Percentiles rank a stretch among this genome's conserved stretches.
These are phyloP conservation scores for Esperia sulphurella DNA, from an alignment of 2,888 invertebrate species.

Conservation along the genomic window DNA sequence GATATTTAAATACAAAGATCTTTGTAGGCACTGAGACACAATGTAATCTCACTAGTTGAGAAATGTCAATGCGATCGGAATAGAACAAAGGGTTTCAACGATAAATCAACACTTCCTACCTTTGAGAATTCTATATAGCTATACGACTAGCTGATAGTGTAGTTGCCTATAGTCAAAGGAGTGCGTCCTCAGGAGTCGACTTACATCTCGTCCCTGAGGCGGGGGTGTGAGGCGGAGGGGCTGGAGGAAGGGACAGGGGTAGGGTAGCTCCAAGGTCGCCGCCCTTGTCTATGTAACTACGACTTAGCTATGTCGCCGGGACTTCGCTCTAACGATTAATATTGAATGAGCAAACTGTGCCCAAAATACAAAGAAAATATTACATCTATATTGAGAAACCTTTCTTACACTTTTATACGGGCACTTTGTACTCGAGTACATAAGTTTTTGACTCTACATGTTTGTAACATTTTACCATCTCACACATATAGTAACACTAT, in stretches of 20 bases:
- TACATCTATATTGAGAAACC: too few relatives aligned
- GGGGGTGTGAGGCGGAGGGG: constrained; percentile 15
- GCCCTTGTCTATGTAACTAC: constrained; percentile 65
- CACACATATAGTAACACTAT: too few relatives aligned
- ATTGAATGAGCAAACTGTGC: constrained; percentile 34
- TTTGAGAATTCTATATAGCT: neutral
- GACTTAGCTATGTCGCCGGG: constrained; percentile 63
- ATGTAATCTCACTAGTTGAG: neutral
- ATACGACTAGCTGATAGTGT: neutral
- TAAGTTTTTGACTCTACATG: too few relatives aligned
- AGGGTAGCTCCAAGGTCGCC: constrained; percentile 63
- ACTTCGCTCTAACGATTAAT: constrained; percentile 55
- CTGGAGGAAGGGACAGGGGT: constrained; percentile 15
- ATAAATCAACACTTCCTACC: neutral
- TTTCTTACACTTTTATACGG: too few relatives aligned
- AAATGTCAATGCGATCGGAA: neutral
- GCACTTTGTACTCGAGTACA: too few relatives aligned
- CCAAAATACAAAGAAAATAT: neutral
- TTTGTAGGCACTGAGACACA: neutral
- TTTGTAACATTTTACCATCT: too few relatives aligned
- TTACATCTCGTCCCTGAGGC: constrained; percentile 50
- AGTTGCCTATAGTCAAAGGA: constrained; percentile 43
- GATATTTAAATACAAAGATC: too few relatives aligned
- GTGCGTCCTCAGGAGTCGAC: constrained; percentile 59
- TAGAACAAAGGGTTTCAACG: neutral